Base-by-base conservation (phyloP, 2,888 invertebrate genomes). In the Rhamnusium bicolor region DNA sequence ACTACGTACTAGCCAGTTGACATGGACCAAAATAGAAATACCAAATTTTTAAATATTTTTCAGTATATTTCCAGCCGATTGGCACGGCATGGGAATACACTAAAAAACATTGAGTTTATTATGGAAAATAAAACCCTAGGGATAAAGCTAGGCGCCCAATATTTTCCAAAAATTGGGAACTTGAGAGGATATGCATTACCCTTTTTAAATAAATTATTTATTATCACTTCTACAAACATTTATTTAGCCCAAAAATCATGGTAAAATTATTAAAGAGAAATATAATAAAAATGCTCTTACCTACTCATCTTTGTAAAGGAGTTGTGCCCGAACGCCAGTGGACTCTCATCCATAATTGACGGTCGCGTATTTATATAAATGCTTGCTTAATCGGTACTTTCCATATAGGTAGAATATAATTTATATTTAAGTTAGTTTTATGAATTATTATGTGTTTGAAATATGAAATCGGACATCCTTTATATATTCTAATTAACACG, bases 331-430 rank as follows among this genome's bases (percentile, higher is more conserved):
- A 8, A 46, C 46, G 46, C 46, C 10, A 46, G 3, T 46, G 5
- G 46, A 46, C 3, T 46, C 5, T 46, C 8, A 46, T n/a, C n/a
- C 2, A 46, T 46, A 2, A 46, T 46, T 46, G 46, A 10, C 10
- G 46, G 2, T 46, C 46, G 46, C 46, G 46, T 46, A 46, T 46
- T 46, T 46, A 46, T n/a, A 46, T 46, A 46, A 46, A 46, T 46
- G 46, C 46, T 46, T 10, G 46, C 5, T 46, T 46, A n/a, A 46
- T 46, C 12, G 46, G n/a, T 8, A 46, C 46, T 5, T 46, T 46
- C n/a, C 46, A 46, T 46, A 46, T 46, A 46, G 46, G 46, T 46
- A n/a, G 46, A 46, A 46, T 46, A 46, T 46, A 46, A 46, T n/a
- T n/a, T n/a, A n/a, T n/a, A n/a, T n/a, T n/a, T n/a, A n/a, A n/a